phyloP scores from a whole-genome alignment of 92 coral and sea anemone genomes.

The Porites divaricata region DNA sequence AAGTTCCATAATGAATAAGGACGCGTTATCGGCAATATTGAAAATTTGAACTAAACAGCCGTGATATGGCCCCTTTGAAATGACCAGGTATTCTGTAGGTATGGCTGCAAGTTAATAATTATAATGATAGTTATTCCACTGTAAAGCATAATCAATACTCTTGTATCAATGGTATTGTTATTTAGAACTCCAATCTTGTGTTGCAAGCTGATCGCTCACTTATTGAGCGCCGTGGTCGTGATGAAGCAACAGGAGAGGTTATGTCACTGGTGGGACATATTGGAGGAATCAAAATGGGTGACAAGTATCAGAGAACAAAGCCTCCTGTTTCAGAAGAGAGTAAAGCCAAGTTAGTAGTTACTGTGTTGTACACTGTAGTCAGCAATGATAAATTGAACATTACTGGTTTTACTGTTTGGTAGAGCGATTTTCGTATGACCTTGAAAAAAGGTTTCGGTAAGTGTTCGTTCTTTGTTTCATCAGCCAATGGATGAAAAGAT shows the following conservation, averaged over 20 bases:
- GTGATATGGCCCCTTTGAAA: too few relatives aligned
- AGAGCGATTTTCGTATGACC: too few relatives aligned
- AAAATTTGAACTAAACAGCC: too few relatives aligned
- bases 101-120: too few relatives aligned
- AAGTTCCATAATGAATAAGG: too few relatives aligned
- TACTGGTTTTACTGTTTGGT: too few relatives aligned
- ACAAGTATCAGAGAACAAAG: conserved; percentile 91
- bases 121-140: neutral
- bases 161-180: neutral
- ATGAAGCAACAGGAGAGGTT: conserved; percentile 99
- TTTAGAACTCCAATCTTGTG: conserved; percentile 98
- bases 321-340: conserved; percentile 92
- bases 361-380: neutral
- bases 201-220: conserved; percentile 99
- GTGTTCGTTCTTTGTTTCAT: too few relatives aligned
- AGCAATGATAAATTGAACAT: too few relatives aligned
- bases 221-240: conserved; percentile 97
- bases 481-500: too few relatives aligned
- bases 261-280: conserved; percentile 92
- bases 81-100: too few relatives aligned
- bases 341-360: conserved; percentile 85
- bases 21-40: too few relatives aligned
- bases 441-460: too few relatives aligned
- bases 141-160: neutral
- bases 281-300: conserved; percentile 95